Evolutionary conservation across 2,888 invertebrate genomes (phyloP).

Genomic region (Nyleta sp.): DNA sequence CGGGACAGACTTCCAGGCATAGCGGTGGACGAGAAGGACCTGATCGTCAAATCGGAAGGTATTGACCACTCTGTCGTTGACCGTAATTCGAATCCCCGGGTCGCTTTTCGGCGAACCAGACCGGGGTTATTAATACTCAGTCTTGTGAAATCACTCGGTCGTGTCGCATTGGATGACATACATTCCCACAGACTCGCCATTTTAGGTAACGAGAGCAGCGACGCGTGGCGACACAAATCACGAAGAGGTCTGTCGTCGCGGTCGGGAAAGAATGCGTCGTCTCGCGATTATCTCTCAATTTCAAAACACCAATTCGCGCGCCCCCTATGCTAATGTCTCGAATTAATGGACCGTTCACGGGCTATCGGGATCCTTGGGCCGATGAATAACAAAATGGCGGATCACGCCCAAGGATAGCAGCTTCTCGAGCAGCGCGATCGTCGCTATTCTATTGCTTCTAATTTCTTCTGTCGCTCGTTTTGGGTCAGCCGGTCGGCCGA

Average conservation of each 20-base stretch:
- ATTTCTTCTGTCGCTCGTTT: conserved; percentile 25
- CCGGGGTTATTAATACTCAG: conserved; percentile 16
- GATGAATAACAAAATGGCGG: too few species aligned
- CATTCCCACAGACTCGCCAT: conserved; percentile 39
- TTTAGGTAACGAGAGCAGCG: conserved; percentile 41
- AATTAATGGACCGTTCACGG: conserved; percentile 73
- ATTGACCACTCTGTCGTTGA: conserved; percentile 42
- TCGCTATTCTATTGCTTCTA: conserved; percentile 46
- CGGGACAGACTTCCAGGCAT: conserved; percentile 69
- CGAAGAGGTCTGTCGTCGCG: conserved; percentile 9
- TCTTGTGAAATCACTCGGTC: conserved; percentile 30
- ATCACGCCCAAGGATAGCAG: too few species aligned
- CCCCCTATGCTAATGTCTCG: conserved; percentile 66
- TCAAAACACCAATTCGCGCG: conserved; percentile 24
- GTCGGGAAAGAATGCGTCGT: conserved; percentile 29
- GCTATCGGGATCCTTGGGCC: conserved; percentile 67
- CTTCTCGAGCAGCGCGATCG: conserved; percentile 36
- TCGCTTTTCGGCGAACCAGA: conserved; percentile 11
- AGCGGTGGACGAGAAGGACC: conserved; percentile 75
- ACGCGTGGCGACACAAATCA: conserved; percentile 41
- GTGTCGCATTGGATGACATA: conserved; percentile 33
- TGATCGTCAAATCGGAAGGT: conserved; percentile 77
- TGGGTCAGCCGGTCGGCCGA: neutral
- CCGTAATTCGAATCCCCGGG: too few species aligned
- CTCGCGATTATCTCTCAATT: conserved; percentile 36